These are phyloP conservation scores for Apodemus sylvaticus DNA, from an alignment of 2,113 vertebrate species.

Conservation along the genomic window DNA sequence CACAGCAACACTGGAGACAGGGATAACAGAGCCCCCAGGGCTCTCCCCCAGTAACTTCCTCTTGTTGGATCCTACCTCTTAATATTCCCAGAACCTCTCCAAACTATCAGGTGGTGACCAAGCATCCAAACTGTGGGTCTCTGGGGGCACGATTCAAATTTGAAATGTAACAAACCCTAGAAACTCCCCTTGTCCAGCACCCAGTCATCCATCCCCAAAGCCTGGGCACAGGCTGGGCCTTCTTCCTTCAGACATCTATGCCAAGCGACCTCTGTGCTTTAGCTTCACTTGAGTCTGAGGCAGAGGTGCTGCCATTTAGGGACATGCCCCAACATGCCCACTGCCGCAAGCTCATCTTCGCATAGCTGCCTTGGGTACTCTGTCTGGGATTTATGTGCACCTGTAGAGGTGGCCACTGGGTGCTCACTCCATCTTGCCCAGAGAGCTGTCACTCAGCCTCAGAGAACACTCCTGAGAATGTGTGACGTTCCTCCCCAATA, in stretches of 20 bases:
- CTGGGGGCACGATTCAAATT: background rate
- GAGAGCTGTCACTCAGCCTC: background rate
- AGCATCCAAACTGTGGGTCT: background rate
- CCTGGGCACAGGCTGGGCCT: fast-evolving
- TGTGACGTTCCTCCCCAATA: background rate
- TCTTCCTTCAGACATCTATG: background rate
- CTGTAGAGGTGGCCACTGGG: fast-evolving
- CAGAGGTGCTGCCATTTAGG: too few species aligned
- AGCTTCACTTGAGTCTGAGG: background rate
- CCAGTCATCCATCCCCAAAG: fast-evolving
- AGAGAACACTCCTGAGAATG: fast-evolving
- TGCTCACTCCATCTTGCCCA: fast-evolving
- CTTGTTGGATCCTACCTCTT: background rate
- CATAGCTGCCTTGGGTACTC: fast-evolving
- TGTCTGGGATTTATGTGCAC: fast-evolving
- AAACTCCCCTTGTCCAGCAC: fast-evolving
- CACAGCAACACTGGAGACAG: too few species aligned
- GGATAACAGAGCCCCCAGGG: too few species aligned
- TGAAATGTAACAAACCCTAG: background rate
- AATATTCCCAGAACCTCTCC: background rate
- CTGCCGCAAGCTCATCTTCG: background rate
- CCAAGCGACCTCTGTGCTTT: fast-evolving
- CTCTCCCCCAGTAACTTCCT: background rate
- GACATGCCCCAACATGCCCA: background rate
- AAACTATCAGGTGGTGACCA: too few species aligned